Conservation (phyloP, 2,113 vertebrate species). For the Neolamprologus caudopunctatus region DNA sequence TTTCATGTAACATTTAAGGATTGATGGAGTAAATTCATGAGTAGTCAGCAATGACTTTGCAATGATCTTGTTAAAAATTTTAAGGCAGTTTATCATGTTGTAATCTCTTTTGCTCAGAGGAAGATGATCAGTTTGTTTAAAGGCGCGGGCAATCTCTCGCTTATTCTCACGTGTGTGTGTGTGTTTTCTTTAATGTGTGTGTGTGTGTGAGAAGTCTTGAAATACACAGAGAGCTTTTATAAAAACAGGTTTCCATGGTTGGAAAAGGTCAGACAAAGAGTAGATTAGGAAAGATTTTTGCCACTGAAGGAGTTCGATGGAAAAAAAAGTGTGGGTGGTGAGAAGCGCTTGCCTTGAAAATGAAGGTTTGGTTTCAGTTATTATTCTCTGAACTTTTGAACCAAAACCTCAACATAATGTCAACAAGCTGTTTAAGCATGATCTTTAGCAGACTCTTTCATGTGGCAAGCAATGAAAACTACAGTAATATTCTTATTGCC, state of each 20-base stretch:
- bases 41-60: background rate
- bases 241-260: rapidly evolving
- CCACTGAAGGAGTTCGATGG: background rate
- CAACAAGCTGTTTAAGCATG: background rate
- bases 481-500: background rate
- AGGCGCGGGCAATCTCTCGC: rapidly evolving
- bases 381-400: background rate
- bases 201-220: background rate
- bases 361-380: background rate
- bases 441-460: background rate
- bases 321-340: background rate
- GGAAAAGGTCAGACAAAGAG: background rate
- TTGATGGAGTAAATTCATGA: background rate
- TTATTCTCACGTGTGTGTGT: background rate
- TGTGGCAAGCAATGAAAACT: background rate
- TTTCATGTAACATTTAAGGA: background rate
- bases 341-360: background rate
- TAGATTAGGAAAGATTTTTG: background rate
- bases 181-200: background rate
- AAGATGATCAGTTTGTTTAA: background rate
- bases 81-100: background rate
- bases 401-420: background rate
- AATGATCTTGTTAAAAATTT: background rate
- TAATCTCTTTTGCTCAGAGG: background rate
- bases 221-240: background rate